Evolutionary conservation across 2,797 vertebrate genomes (phyloP), one percentile per base, ranked within the genome.

Genomic region (Acipenser oxyrinchus): DNA sequence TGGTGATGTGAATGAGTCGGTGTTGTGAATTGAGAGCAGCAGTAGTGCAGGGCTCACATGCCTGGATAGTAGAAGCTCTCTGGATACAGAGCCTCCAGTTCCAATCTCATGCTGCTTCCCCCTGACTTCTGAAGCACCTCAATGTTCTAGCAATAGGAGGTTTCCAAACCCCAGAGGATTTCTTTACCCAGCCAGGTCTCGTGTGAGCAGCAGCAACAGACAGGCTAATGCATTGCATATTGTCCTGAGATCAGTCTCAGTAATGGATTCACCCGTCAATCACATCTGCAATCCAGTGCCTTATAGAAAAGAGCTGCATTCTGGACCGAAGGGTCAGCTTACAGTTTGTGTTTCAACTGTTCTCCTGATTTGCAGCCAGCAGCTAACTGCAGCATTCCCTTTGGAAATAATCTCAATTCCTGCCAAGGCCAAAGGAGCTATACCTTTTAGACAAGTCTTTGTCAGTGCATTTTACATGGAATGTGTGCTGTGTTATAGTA

Each of bases 241-340:
- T 53, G 37, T 53, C 62, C 63, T 52, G 11, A 11, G 4, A 37
- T 37, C 37, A 37, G 37, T 37, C 37, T 37, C 3, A 37, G 37
- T 37, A 37, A 37, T 37, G 37, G 37, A 37, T 37, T 5, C 37
- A 37, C 37, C 1, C 61, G 8, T 8, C n/a, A 63, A 51, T 64
- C 62, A 64, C 10, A 48, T 12, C 8, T 10, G 6, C 23, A 18
- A 10, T 66, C 15, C 37, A 37, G 37, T 37, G 37, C 5, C 37
- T 37, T 5, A 81, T 83, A 78, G 77, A 75, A 75, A 72, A 78
- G 37, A 37, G 37, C 37, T 37, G 37, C 37, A 37, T 37, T 37
- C 37, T 37, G 37, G 37, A 37, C 37, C 75, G 81, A 82, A 79
- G 84, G 80, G 79, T 84, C 78, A 84, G 66, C 73, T 67, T 74